These are phyloP conservation scores for Myxocyprinus asiaticus DNA, from an alignment of 2,113 vertebrate genomes.

Conservation along the genomic window DNA sequence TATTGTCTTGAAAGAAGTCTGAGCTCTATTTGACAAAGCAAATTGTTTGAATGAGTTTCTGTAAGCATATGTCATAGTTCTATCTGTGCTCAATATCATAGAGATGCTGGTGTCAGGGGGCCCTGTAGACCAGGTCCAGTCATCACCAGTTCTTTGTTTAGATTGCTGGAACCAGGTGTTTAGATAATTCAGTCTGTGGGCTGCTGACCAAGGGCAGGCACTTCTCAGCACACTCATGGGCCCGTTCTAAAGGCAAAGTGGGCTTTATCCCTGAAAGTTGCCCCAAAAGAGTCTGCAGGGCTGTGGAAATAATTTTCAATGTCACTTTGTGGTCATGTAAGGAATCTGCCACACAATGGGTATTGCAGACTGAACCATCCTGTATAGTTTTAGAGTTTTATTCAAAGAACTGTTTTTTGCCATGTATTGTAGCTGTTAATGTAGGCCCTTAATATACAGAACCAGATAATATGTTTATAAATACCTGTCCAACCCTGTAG, in stretches of 20 bases:
- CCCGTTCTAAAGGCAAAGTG: constrained; percentile 28
- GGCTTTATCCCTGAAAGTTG: constrained; percentile 53
- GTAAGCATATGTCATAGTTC: not conserved
- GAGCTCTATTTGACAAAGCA: too few relatives aligned
- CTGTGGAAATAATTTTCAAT: constrained; percentile 67
- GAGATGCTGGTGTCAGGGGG: not conserved
- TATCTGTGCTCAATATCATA: constrained; percentile 4
- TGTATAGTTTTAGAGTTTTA: too few relatives aligned
- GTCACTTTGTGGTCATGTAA: too few relatives aligned
- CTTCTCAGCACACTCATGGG: constrained; percentile 46
- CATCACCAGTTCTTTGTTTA: constrained; percentile 49
- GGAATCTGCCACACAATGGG: too few relatives aligned
- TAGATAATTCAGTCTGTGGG: constrained; percentile 58
- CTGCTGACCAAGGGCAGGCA: constrained; percentile 59
- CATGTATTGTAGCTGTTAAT: too few relatives aligned
- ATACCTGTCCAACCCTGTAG: too few relatives aligned
- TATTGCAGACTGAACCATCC: too few relatives aligned
- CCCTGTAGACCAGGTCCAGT: constrained; percentile 29
- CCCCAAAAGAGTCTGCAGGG: constrained; percentile 48
- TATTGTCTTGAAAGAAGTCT: too few relatives aligned
- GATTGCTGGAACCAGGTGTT: too few relatives aligned
- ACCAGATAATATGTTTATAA: too few relatives aligned
- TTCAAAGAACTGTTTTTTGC: too few relatives aligned
- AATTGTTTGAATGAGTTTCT: not conserved
- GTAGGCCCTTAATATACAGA: too few relatives aligned